These are phyloP conservation scores for Pantherophis guttatus DNA, from an alignment of 2,113 vertebrate species.

Conservation along the genomic window DNA sequence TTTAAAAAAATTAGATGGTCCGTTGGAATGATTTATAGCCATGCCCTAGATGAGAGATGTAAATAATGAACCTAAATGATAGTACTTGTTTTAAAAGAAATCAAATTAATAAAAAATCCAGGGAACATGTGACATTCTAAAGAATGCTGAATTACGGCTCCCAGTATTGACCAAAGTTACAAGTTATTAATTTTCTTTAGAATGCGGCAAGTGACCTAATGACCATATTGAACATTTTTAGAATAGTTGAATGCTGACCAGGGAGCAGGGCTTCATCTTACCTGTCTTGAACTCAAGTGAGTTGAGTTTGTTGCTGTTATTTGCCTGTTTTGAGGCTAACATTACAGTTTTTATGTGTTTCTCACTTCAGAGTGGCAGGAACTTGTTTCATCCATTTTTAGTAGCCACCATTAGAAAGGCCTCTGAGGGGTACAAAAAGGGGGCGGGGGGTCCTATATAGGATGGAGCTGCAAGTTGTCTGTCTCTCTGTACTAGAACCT, in stretches of 20 bases:
- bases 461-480: background rate
- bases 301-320: background rate
- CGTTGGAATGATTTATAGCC: background rate
- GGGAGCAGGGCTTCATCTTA: background rate
- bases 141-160: background rate
- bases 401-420: background rate
- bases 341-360: background rate
- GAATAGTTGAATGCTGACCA: background rate
- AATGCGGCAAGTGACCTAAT: background rate
- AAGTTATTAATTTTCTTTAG: background rate
- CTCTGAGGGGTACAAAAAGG: background rate
- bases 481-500: background rate
- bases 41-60: background rate
- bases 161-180: background rate
- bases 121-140: background rate
- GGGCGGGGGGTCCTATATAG: background rate
- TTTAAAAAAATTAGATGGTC: background rate
- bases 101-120: constrained; percentile 21
- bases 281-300: background rate
- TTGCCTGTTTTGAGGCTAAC: background rate
- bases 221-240: background rate
- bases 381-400: background rate
- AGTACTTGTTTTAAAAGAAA: constrained; percentile 41
- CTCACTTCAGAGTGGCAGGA: background rate
- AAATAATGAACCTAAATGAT: background rate